Conservation (phyloP, 2,113 vertebrate species). For the Condylura cristata region DNA sequence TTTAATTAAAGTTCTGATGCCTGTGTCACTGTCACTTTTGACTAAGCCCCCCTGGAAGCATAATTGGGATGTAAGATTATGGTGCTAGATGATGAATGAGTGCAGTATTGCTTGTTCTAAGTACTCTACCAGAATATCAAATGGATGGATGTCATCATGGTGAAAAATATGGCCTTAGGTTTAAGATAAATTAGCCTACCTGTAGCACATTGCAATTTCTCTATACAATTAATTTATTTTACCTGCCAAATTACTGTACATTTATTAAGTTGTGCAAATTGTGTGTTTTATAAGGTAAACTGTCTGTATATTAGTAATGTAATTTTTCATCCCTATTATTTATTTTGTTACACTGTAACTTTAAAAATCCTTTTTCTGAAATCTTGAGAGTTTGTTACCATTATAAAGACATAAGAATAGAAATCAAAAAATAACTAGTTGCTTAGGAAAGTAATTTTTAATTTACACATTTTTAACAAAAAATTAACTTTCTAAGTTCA, state of each 20-base stretch:
- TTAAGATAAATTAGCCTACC: slow-evolving; percentile 81
- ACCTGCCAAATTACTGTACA: slow-evolving; percentile 68
- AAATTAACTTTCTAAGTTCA: not conserved
- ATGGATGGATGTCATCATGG: slow-evolving; percentile 82
- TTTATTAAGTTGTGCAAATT: slow-evolving; percentile 79
- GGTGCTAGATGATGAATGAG: slow-evolving; percentile 79
- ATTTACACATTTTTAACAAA: not conserved
- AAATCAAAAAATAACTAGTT: not conserved
- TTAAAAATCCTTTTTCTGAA: not conserved
- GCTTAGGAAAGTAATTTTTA: not conserved
- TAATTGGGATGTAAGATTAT: slow-evolving; percentile 79
- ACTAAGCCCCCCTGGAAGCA: slow-evolving; percentile 69
- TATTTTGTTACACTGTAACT: not conserved
- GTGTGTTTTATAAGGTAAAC: slow-evolving; percentile 65
- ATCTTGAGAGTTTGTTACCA: not conserved
- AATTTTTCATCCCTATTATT: slow-evolving; percentile 5
- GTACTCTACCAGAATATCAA: slow-evolving; percentile 76
- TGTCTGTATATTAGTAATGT: slow-evolving; percentile 57
- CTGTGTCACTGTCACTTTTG: slow-evolving; percentile 72
- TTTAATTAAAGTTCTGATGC: slow-evolving; percentile 81
- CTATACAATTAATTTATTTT: slow-evolving; percentile 75
- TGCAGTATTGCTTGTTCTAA: slow-evolving; percentile 69
- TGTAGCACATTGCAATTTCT: slow-evolving; percentile 70
- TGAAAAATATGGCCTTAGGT: slow-evolving; percentile 79
- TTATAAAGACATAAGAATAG: not conserved